A percentile compares a stretch with the other conserved stretches of the same genome.
These are phyloP conservation scores for Pseudotriccus pelzelni DNA, from an alignment of 2,797 vertebrate species.

Conservation along the genomic window DNA sequence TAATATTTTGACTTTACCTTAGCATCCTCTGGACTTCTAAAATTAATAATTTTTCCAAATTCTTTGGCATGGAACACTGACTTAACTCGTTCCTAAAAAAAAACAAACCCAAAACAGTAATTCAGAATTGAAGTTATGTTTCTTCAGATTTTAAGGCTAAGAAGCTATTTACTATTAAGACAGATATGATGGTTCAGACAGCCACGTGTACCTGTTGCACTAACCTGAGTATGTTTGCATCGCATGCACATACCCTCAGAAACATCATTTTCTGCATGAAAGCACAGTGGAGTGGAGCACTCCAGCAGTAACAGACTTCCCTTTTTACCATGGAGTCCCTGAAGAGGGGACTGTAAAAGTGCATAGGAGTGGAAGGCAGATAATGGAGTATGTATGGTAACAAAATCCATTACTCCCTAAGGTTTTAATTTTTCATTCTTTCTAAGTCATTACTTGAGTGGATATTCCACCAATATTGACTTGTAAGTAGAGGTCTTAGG, in stretches of 20 bases:
- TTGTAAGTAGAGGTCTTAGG: background rate
- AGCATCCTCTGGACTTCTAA: conserved; percentile 89
- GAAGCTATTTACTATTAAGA: background rate
- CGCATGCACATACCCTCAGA: background rate
- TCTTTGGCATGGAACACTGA: conserved; percentile 98
- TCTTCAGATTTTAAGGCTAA: background rate
- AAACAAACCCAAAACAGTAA: background rate
- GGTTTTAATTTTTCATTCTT: background rate
- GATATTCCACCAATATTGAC: background rate
- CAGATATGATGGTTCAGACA: background rate
- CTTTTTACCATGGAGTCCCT: background rate
- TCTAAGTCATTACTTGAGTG: background rate
- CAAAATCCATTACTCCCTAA: background rate
- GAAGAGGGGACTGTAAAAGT: background rate
- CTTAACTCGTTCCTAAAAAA: conserved; percentile 90
- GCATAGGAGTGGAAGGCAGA: background rate
- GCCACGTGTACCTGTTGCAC: background rate
- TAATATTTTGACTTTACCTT: conserved; percentile 79
- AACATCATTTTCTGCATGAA: background rate
- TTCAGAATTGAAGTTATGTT: background rate
- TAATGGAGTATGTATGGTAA: background rate
- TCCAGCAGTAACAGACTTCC: background rate
- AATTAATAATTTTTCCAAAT: conserved; percentile 99
- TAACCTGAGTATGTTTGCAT: background rate
- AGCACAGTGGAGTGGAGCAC: background rate